A percentile compares a stretch with the other conserved stretches of the same genome.
Evolutionary conservation across 2,888 invertebrate species (phyloP).

Genomic region (Cerceris ruficornis): DNA sequence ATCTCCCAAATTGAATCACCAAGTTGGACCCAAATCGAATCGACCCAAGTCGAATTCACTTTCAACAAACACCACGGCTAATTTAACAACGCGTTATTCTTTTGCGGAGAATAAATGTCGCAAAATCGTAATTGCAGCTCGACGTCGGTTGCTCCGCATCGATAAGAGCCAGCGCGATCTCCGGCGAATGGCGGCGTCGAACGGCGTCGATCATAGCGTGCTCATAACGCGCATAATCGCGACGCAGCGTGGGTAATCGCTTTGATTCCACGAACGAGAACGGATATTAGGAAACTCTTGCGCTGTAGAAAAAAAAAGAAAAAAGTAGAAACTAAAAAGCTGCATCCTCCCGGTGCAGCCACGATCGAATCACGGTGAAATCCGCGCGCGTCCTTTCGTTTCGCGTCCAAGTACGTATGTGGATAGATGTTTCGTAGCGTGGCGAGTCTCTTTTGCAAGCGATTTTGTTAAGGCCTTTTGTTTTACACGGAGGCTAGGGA

Average conservation of each 20-base stretch:
- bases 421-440: background rate
- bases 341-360: slow-evolving; percentile 63
- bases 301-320: slow-evolving; percentile 60
- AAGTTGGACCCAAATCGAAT: too few species aligned
- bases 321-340: slow-evolving; percentile 71
- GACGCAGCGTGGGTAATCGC: slow-evolving; percentile 74
- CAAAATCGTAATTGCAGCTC: too few species aligned
- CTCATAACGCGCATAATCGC: slow-evolving; percentile 65
- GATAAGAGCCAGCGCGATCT: slow-evolving; percentile 30
- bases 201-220: slow-evolving; percentile 55
- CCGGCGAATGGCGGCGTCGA: slow-evolving; percentile 44
- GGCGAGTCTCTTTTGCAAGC: too few species aligned
- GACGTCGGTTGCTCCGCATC: background rate
- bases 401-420: slow-evolving; percentile 7
- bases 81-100: too few species aligned
- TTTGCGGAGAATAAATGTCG: too few species aligned
- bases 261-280: slow-evolving; percentile 78
- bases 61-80: too few species aligned
- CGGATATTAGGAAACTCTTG: slow-evolving; percentile 79
- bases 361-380: slow-evolving; percentile 53
- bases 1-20: too few species aligned
- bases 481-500: too few species aligned
- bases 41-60: too few species aligned
- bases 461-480: too few species aligned
- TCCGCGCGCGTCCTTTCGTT: slow-evolving; percentile 24